Base-by-base conservation (phyloP, 2,888 invertebrate genomes). In the Drosophila maculinotata region DNA sequence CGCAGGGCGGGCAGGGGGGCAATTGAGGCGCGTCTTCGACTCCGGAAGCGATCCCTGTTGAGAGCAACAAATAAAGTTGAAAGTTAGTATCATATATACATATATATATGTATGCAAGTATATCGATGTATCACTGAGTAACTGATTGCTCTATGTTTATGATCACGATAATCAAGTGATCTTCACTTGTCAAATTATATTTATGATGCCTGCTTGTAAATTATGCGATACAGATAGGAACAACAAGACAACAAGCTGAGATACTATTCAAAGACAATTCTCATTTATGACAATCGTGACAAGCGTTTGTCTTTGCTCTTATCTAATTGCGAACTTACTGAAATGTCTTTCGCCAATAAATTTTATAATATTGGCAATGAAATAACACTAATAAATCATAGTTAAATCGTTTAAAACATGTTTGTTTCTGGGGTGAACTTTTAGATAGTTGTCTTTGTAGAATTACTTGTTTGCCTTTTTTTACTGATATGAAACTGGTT, bases 11-110 rank as follows among this genome's bases (percentile, higher is more conserved):
- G 91, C 85, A 94, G 85, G 89, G 94, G 90, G 89, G 94, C 93
- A 59, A 94, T 93, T 69, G 95, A 94, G 92, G 92, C 95, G 90
- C 92, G 93, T 91, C 93, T 92, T 90, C 92, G 93, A 92, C 92
- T 94, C 83, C 94, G 93, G 76, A 93, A 92, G 15, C 95, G 95
- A 56, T 93, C 93, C 91, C 95, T 95, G 90, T 3, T 20, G 14
- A 26, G 3, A 42, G 15, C 8, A 36, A 5, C 8, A 52, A 45
- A 47, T 10, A 17, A 48, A 33, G n/a, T 8, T 17, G 14, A 8
- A 9, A 1, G 10, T 17, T 17, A 7, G 31, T 20, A 10, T 7
- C 33, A 45, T 10, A 60, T 5, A 52, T 42, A 30, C 12, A 5
- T 15, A 2, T 9, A 15, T 14, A 15, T 5, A 41, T 25, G 10